These are phyloP conservation scores for Thripadectes ignobilis DNA, from an alignment of 2,797 vertebrate species.

Conservation along the genomic window DNA sequence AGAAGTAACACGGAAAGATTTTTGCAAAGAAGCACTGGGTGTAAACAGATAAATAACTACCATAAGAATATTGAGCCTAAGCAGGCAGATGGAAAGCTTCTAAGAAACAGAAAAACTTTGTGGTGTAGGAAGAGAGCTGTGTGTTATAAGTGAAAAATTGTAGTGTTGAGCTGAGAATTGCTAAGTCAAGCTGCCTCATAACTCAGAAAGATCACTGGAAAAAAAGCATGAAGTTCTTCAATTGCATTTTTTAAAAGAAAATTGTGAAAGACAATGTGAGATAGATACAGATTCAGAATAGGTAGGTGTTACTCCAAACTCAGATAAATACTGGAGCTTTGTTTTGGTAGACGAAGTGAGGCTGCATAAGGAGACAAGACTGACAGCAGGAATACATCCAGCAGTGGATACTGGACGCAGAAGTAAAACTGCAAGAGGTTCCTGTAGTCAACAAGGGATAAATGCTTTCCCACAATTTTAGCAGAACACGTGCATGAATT, in stretches of 20 bases:
- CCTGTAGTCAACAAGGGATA: neutral
- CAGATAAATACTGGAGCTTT: neutral
- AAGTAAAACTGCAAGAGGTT: neutral
- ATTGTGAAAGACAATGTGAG: neutral
- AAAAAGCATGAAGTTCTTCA: neutral
- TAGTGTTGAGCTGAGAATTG: slow-evolving; percentile 23
- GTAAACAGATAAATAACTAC: slow-evolving; percentile 26
- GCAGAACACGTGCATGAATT: neutral
- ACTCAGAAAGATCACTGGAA: neutral
- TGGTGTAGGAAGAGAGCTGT: neutral
- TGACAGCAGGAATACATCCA: neutral
- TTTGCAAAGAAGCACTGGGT: neutral
- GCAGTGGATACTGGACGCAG: neutral
- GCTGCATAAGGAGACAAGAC: neutral
- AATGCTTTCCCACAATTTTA: neutral
- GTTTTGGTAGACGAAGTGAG: neutral
- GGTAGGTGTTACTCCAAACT: neutral
- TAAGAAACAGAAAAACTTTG: neutral
- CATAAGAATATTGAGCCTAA: neutral
- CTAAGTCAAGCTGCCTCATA: slow-evolving; percentile 11
- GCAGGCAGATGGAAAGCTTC: neutral
- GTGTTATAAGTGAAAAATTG: neutral
- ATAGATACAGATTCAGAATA: neutral
- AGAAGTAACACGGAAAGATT: neutral
- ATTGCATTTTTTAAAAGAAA: neutral